Base-by-base conservation (phyloP, 2,113 vertebrate genomes). In the Cyprinodon brontotheroides region DNA sequence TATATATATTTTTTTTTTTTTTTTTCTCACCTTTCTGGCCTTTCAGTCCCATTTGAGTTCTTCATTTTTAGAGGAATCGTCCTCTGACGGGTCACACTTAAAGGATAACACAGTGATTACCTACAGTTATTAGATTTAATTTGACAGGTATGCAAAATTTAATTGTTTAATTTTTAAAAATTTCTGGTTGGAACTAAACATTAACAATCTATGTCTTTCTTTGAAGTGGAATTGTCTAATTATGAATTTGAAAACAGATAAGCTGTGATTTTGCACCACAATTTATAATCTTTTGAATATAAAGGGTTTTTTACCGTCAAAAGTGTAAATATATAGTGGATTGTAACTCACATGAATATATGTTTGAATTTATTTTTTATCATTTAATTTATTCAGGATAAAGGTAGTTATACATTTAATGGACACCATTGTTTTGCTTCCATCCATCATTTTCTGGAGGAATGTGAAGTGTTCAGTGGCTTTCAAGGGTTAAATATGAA, bases 61-160 rank as follows among this genome's bases (percentile, higher is more conserved):
- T 29, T 29, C 0, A 0, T 29, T 68, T 37, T 70, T 61, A 62
- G 22, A 48, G 38, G 59, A 48, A 73, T 68, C 9, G 60, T 63
- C 64, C 74, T 78, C 66, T 41, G 59, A 29, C 72, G 47, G 76
- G 69, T 72, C 70, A 38, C 13, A 39, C 50, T n/a, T 48, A 47
- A 67, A 5, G 43, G 74, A 74, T 50, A 45, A 37, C 73, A 80
- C 36, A 39, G 76, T 50, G 72, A 68, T 77, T n/a, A 37, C 75
- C 81, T 87, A 66, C 72, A 79, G 70, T 60, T n/a, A 3, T 82
- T 71, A 85, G 15, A 78, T 86, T 79, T 57, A 78, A 68, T 37
- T 68, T 61, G 53, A 61, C 62, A 29, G 40, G 66, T 50, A 61
- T 61, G 70, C 68, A 47, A 67, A 82, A 75, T 78, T 53, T 81